Percentiles rank a stretch among this genome's conserved stretches.
Evolutionary conservation across 2,888 invertebrate genomes (phyloP).

Genomic region (Spilosoma lubricipeda): DNA sequence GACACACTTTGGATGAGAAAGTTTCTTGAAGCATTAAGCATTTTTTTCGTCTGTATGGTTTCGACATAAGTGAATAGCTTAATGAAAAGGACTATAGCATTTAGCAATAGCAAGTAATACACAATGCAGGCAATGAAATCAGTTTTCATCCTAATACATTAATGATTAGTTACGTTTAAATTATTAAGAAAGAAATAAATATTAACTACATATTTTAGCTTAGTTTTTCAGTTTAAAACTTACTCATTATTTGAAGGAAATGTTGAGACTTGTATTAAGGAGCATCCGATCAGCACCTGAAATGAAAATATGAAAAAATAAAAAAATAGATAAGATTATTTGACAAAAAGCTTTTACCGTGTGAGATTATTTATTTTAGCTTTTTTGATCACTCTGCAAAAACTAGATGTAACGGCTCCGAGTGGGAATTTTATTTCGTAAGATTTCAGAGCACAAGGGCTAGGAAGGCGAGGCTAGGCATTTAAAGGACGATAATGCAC

Average conservation of each 20-base stretch:
- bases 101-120: background rate
- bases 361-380: no score
- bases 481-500: no score
- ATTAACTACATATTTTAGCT: background rate
- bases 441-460: no score
- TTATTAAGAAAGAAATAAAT: conserved; percentile 1
- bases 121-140: conserved; percentile 41
- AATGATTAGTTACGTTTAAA: conserved; percentile 41
- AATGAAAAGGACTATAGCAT: background rate
- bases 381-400: no score
- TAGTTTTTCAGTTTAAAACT: conserved; percentile 44
- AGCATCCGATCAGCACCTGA: conserved; percentile 67
- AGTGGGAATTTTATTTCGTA: no score
- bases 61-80: no score
- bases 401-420: no score
- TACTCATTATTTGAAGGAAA: conserved; percentile 73
- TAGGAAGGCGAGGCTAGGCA: no score
- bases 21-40: background rate
- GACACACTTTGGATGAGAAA: conserved; percentile 19
- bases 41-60: background rate
- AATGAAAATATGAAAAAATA: conserved; percentile 42
- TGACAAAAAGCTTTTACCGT: no score
- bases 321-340: background rate
- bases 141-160: conserved; percentile 35
- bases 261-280: conserved; percentile 61